Base-by-base conservation (phyloP, 1,140 invertebrate species). In the Achatina immaculata region DNA sequence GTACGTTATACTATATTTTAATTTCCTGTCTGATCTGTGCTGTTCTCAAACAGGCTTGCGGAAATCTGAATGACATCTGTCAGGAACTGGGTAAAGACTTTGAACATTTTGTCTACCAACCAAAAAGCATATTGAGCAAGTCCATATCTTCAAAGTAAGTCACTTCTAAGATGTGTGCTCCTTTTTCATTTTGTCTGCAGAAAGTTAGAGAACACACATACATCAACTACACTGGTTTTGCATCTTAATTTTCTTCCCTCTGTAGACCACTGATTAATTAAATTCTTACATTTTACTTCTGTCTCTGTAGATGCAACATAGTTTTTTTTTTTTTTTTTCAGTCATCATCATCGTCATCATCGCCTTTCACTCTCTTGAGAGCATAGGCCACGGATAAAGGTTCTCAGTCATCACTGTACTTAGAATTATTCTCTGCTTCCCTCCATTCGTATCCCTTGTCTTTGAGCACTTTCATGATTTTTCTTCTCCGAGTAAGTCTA, bases 71-170 rank as follows among this genome's bases (percentile, higher is more conserved):
- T 34, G 76, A 78, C 19, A 78, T 84, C 14, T 36, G 76, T 24
- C 74, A 84, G n/a, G 69, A 55, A 3, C 71, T 87, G 72, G 65
- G 83, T 24, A 78, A 82, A 68, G 83, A 86, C 42, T 81, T 79
- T 78, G 51, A 78, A 72, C 74, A 81, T 78, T 80, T 82, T 80
- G 55, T 74, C 45, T 80, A 83, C 78, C 76, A 81, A 75, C 83
- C 81, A 78, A 85, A 81, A 28, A 69, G 83, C 69, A 83, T 84
- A 19, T 21, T 85, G 19, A 84, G 84, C 68, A 81, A 80, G 31
- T 69, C 83, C 0, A 65, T 83, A 14, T 80, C 81, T 34, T 73
- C 82, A 38, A 84, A 82, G 84, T 85, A 81, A 83, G 82, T 80
- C 7, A 31, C 19, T 9, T 66, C 9, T 28, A 19, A n/a, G 9